A percentile compares a stretch with the other conserved stretches of the same genome.
Conservation (phyloP, 2,113 vertebrate genomes). For the Epinephelus fuscoguttatus region DNA sequence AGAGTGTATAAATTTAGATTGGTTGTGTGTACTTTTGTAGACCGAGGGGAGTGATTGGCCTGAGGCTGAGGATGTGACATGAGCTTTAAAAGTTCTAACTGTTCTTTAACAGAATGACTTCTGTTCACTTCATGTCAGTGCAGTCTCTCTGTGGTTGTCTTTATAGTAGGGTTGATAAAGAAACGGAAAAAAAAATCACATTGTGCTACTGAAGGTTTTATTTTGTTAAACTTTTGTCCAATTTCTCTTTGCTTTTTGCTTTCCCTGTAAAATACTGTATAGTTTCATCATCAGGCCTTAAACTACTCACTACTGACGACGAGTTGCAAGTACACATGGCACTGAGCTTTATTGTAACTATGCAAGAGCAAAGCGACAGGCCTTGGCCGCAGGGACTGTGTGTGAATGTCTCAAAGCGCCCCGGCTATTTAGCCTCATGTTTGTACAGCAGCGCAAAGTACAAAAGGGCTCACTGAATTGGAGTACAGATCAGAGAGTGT, state of each 20-base stretch:
- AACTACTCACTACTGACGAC: neutral
- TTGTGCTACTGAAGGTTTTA: neutral
- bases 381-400: neutral
- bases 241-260: no score
- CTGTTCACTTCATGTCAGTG: neutral
- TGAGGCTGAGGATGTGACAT: neutral
- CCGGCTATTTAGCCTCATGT: neutral
- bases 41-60: neutral
- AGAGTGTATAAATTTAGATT: slow-evolving; percentile 25
- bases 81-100: neutral
- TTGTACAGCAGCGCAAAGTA: neutral
- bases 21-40: slow-evolving; percentile 16
- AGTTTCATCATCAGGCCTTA: neutral
- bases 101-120: neutral
- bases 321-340: neutral
- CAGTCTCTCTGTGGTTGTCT: neutral
- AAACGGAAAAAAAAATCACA: neutral
- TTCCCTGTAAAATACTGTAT: neutral
- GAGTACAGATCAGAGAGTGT: neutral
- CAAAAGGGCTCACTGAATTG: neutral
- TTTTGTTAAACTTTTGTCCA: neutral
- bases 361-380: neutral
- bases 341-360: neutral
- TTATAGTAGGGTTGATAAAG: neutral
- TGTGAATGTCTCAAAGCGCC: neutral